Base-by-base conservation (phyloP, 2,888 invertebrate genomes). In the Coelinius sp. region DNA sequence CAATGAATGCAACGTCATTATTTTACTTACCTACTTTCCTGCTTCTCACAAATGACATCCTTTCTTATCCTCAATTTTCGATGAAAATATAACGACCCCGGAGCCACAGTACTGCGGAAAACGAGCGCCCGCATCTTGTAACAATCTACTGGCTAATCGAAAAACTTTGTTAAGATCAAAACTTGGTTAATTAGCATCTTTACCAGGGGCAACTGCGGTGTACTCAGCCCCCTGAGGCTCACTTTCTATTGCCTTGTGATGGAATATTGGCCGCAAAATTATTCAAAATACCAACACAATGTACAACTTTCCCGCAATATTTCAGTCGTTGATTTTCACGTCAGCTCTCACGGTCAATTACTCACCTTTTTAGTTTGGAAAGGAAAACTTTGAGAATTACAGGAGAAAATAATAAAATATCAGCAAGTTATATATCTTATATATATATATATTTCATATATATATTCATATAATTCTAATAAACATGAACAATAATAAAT, bases 401-500 rank as follows among this genome's bases (percentile, higher is more conserved):
- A 35, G 24, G 35, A n/a, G 44, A 68, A 49, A 63, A 52, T 64
- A 38, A 71, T 38, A 75, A 63, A 68, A 35, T 68, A 46, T 73
- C 68, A 70, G 74, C 63, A 59, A 7, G 17, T 31, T 25, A 56
- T 85, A 85, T 84, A 84, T 84, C 85, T 85, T 82, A 81, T 85
- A 80, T 84, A 67, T 78, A 76, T 79, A 76, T 73, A 72, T 75
- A 72, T 67, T 64, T 71, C 71, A 73, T 74, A 67, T 74, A 74
- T 79, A 79, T 82, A 81, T 82, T 77, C 79, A 79, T 83, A 82
- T 85, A 83, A 85, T 84, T 87, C 86, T 86, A 87, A 83, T 86
- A 86, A 87, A 87, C 87, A 85, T 87, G 86, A 87, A 86, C 87
- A 87, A 86, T 87, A 83, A 86, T 87, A 86, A 87, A 86, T 86